A percentile compares a stretch with the other conserved stretches of the same genome.
These are phyloP conservation scores for Trematocara stigmaticum DNA, from an alignment of 2,113 vertebrate genomes.

Conservation along the genomic window DNA sequence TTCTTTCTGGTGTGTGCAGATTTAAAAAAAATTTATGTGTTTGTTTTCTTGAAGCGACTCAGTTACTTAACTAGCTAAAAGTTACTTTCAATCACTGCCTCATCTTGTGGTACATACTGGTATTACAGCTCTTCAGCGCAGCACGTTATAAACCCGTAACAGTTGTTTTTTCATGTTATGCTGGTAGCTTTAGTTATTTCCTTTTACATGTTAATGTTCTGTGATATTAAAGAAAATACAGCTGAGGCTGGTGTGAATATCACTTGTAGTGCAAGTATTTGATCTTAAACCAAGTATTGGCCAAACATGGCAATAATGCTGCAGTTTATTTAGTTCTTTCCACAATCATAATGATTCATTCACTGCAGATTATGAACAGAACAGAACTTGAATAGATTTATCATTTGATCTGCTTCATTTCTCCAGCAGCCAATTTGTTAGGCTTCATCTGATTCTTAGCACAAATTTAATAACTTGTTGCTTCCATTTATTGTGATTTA, in stretches of 20 bases:
- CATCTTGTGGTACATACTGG: not conserved
- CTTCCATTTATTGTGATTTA: not conserved
- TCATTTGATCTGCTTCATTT: not conserved
- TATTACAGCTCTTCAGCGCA: not conserved
- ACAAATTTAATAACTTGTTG: not conserved
- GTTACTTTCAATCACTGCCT: not conserved
- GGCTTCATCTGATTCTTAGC: not conserved
- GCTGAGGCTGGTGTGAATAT: not conserved
- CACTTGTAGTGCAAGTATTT: not conserved
- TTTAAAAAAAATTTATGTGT: not conserved
- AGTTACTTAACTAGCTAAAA: not conserved
- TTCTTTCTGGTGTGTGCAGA: not conserved
- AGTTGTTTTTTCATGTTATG: not conserved
- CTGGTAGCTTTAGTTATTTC: not conserved
- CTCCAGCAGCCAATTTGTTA: not conserved
- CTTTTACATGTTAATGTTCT: not conserved
- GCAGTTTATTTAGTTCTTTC: not conserved
- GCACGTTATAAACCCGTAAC: not conserved
- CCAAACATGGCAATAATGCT: not conserved
- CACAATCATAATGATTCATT: not conserved
- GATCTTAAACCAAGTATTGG: not conserved
- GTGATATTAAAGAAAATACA: not conserved
- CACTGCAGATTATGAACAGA: not conserved
- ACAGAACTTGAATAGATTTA: not conserved
- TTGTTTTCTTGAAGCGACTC: not conserved